Conservation (phyloP, 2,797 vertebrate species). For the Platyrinchus mystaceus region DNA sequence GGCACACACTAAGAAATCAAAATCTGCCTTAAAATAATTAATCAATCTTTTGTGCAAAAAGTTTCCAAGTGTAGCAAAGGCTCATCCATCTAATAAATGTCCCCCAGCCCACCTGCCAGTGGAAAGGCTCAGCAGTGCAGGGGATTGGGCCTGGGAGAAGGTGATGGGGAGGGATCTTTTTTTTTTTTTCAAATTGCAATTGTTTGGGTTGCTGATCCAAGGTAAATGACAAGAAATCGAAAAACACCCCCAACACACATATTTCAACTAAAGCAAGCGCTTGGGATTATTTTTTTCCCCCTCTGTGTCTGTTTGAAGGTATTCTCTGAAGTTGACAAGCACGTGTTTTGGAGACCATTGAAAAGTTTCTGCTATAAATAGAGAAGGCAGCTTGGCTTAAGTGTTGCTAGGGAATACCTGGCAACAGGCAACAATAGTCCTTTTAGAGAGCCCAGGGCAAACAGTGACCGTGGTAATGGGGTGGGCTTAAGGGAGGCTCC, state of each 20-base stretch:
- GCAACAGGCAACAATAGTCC: conserved; percentile 83
- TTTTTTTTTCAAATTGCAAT: conserved; percentile 33
- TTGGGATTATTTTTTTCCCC: conserved; percentile 69
- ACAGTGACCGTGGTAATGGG: conserved; percentile 86
- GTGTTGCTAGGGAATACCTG: conserved; percentile 85
- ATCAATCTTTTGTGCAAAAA: conserved; percentile 27
- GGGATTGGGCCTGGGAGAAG: background rate
- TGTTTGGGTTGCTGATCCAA: conserved; percentile 69
- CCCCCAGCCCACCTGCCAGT: conserved; percentile 11
- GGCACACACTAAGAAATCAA: background rate
- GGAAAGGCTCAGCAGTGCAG: background rate
- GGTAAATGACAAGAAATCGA: conserved; percentile 68
- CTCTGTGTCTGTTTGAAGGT: conserved; percentile 78
- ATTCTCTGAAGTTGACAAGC: conserved; percentile 81
- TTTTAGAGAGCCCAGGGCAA: conserved; percentile 84
- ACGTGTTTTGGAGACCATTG: conserved; percentile 83
- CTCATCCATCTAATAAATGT: background rate
- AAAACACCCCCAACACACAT: conserved; percentile 68
- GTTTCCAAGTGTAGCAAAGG: background rate
- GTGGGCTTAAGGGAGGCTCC: conserved; percentile 81
- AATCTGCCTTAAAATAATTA: conserved; percentile 46
- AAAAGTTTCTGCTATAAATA: conserved; percentile 84
- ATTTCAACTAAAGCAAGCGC: conserved; percentile 70
- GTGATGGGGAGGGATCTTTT: background rate
- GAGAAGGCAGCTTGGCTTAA: conserved; percentile 81